These are phyloP conservation scores for Paratrypauchen microcephalus DNA, from an alignment of 2,797 vertebrate genomes.

Conservation along the genomic window DNA sequence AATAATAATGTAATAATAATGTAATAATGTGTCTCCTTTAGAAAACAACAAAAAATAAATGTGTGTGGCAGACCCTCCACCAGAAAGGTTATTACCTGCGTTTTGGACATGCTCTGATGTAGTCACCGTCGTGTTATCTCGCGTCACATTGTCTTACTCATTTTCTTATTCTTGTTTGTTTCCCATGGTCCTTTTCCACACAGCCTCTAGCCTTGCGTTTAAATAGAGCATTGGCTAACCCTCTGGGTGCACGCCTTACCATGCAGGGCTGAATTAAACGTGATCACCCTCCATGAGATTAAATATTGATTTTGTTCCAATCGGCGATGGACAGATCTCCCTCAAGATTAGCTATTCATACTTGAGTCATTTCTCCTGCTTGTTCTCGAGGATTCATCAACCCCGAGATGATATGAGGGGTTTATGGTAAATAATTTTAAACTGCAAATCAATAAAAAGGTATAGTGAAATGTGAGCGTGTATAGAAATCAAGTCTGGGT, in stretches of 20 bases:
- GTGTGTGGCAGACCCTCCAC: no score
- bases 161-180: background rate
- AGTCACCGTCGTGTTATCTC: no score
- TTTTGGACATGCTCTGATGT: no score
- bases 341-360: slow-evolving; percentile 39
- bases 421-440: slow-evolving; percentile 31
- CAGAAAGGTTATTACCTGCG: no score
- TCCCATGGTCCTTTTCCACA: background rate
- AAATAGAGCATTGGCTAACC: slow-evolving; percentile 25
- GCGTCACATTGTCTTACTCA: background rate
- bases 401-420: slow-evolving; percentile 17
- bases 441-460: slow-evolving; percentile 25
- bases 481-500: background rate
- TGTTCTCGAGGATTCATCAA: slow-evolving; percentile 10
- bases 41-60: no score
- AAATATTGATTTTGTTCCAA: slow-evolving; percentile 56
- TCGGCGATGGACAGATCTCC: slow-evolving; percentile 45
- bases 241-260: slow-evolving; percentile 20
- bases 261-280: slow-evolving; percentile 42
- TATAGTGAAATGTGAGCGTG: background rate
- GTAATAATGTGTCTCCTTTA: no score
- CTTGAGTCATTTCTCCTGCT: slow-evolving; percentile 26
- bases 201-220: slow-evolving; percentile 21
- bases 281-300: slow-evolving; percentile 59
- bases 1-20: no score